These are phyloP conservation scores for Oxycera nigricornis DNA, from an alignment of 2,888 invertebrate species.

Conservation along the genomic window DNA sequence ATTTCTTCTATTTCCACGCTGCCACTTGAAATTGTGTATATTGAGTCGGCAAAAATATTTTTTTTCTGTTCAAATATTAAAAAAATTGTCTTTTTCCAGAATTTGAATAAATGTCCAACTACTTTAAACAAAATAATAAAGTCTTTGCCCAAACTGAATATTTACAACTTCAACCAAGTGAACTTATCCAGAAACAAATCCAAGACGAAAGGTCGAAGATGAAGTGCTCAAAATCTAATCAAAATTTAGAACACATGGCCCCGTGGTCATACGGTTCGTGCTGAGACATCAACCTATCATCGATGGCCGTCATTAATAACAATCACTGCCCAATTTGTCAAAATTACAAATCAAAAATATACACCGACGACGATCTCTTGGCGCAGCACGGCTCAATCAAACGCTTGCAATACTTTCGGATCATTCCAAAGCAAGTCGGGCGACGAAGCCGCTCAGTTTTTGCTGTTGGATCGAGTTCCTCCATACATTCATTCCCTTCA, in stretches of 20 bases:
- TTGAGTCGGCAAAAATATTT: no score
- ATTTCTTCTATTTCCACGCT: no score
- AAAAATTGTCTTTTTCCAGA: no score
- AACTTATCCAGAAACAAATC: no score
- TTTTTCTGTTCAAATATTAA: no score
- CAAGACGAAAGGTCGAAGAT: slow-evolving; percentile 13
- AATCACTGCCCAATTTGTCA: slow-evolving; percentile 46
- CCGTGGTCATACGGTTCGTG: slow-evolving; percentile 11
- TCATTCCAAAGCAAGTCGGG: slow-evolving; percentile 33
- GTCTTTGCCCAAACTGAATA: no score
- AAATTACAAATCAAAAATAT: slow-evolving; percentile 46
- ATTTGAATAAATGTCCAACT: no score
- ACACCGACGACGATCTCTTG: slow-evolving; percentile 32
- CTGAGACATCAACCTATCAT: slow-evolving; percentile 25
- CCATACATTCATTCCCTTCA: neutral
- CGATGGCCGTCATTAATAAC: slow-evolving; percentile 45
- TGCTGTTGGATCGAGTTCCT: neutral
- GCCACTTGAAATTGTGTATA: no score
- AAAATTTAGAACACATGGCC: slow-evolving; percentile 19
- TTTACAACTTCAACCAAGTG: no score
- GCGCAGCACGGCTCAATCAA: slow-evolving; percentile 23
- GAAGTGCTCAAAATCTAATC: slow-evolving; percentile 32
- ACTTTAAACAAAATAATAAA: no score
- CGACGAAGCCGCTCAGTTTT: neutral
- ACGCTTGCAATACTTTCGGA: slow-evolving; percentile 32